Evolutionary conservation across 2,797 vertebrate genomes (phyloP), one percentile per base, ranked within the genome.

Genomic region (Synanceia verrucosa): DNA sequence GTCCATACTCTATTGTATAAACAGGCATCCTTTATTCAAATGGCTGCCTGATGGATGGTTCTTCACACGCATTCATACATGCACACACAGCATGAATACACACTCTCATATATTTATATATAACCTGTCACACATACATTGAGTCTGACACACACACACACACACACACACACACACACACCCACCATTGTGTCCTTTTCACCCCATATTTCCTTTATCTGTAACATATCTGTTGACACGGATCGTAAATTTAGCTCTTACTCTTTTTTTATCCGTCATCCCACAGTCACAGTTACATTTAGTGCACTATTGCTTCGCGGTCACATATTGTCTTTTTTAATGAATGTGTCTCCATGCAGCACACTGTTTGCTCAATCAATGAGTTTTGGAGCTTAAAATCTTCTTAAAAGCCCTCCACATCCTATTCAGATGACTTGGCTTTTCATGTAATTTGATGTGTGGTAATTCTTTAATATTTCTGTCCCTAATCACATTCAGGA

Each of bases 261-360:
- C 46, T 65, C 24, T 3, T 70, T 84, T 84, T 79, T 74, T 70
- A 68, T 39, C 37, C 39, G 23, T 57, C 43, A 31, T 61, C 81
- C 74, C 1, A 11, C 50, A 51, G 79, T 69, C 68, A 70, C 67
- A 87, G 75, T 85, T 75, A 71, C 34, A 73, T 77, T 83, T 74
- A 71, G 62, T 66, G 58, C 41, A 76, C 52, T 63, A n/a, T 67
- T 74, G 56, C 65, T 72, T 78, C 43, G 28, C 65, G n/a, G 66
- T 48, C 57, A 69, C 64, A 66, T 66, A 59, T 76, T 57, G n/a
- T 48, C 58, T 70, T 63, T 52, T 63, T 63, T 39, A 62, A 77
- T 69, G 29, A 67, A 78, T 55, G 28, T 67, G 41, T 75, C 50
- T 34, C 3, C 43, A 52, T 9, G 9, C 59, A 59, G 52, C 29